Conservation (phyloP, 2,113 vertebrate genomes). For the Oryzias woworae region DNA sequence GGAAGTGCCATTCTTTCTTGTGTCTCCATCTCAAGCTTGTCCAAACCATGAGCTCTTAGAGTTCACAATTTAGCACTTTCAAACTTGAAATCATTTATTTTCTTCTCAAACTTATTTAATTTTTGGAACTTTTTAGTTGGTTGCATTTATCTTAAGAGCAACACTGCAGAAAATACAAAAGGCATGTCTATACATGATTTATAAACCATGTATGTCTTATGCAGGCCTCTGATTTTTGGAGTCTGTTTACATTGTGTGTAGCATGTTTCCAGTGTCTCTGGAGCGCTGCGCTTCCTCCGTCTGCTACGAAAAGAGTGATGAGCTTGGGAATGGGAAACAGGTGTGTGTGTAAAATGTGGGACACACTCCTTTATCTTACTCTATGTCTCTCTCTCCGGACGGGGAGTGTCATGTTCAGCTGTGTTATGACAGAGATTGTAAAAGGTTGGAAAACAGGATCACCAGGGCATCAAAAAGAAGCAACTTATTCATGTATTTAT, state of each 20-base stretch:
- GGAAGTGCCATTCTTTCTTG: slow-evolving; percentile 22
- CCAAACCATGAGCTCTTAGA: slow-evolving; percentile 7
- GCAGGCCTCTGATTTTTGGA: slow-evolving; percentile 33
- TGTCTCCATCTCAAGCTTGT: slow-evolving; percentile 18
- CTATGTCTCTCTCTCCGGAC: slow-evolving; percentile 7
- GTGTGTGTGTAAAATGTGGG: slow-evolving; percentile 68
- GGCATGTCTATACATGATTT: slow-evolving; percentile 5
- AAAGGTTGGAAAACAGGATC: slow-evolving; percentile 30
- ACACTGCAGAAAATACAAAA: slow-evolving; percentile 1
- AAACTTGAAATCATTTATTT: slow-evolving; percentile 3
- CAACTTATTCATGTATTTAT: no score
- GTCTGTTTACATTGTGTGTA: slow-evolving; percentile 40
- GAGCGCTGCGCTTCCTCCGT: slow-evolving; percentile 47
- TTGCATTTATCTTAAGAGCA: slow-evolving; percentile 5
- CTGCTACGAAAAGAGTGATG: slow-evolving; percentile 63
- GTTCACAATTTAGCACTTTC: neutral
- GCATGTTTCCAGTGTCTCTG: slow-evolving; percentile 49
- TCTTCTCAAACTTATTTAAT: neutral
- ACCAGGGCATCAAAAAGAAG: slow-evolving; percentile 9
- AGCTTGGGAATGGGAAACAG: slow-evolving; percentile 75
- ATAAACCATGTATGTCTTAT: slow-evolving; percentile 17
- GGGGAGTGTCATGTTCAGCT: slow-evolving; percentile 17
- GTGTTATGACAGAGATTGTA: slow-evolving; percentile 39
- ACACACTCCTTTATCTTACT: slow-evolving; percentile 55
- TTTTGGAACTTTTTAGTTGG: neutral